phyloP scores from a whole-genome alignment of 2,888 invertebrate species.

The Cosmopolites sordidus region DNA sequence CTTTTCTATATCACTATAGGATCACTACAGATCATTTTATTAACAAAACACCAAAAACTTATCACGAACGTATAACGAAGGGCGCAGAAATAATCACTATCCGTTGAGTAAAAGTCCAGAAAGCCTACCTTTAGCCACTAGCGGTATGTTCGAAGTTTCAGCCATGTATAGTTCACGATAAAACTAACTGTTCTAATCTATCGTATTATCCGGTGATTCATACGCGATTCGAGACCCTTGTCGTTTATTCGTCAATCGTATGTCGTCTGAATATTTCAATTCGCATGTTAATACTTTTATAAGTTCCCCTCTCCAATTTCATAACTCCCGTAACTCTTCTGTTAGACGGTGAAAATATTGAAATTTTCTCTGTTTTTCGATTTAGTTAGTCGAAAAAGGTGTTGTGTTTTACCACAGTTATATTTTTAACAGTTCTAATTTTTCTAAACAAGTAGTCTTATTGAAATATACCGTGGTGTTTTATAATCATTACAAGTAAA shows the following conservation, averaged over 20 bases:
- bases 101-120: constrained; percentile 6
- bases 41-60: not conserved
- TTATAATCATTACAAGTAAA: too few species aligned
- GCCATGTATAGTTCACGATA: constrained; percentile 17
- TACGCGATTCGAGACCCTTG: not conserved
- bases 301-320: not conserved
- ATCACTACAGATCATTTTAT: not conserved
- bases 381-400: too few species aligned
- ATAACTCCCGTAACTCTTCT: too few species aligned
- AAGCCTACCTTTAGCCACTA: constrained; percentile 18
- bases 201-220: not conserved
- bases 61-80: not conserved
- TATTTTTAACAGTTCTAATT: too few species aligned
- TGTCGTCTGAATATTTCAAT: not conserved
- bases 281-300: not conserved
- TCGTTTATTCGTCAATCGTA: not conserved
- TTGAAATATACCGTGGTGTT: too few species aligned
- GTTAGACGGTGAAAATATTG: too few species aligned
- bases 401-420: too few species aligned
- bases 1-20: too few species aligned
- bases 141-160: constrained; percentile 18
- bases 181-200: not conserved
- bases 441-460: too few species aligned
- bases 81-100: not conserved
- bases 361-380: too few species aligned